phyloP scores from a whole-genome alignment of 2,113 vertebrate genomes.

The Aspiorhynchus laticeps region DNA sequence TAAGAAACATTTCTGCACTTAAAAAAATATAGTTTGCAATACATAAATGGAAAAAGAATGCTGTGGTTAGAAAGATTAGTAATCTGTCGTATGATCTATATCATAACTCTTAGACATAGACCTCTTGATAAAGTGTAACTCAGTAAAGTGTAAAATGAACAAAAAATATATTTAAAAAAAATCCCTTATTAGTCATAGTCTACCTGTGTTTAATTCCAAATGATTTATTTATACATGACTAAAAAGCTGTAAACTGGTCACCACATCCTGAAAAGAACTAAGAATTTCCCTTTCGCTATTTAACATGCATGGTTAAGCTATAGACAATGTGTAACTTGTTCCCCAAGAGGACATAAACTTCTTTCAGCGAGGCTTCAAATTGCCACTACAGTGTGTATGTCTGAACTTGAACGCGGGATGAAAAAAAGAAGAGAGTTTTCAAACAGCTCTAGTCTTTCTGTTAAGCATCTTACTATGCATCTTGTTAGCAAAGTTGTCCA shows the following conservation, averaged over 20 bases:
- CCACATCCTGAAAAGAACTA: neutral
- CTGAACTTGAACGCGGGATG: neutral
- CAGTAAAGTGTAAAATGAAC: neutral
- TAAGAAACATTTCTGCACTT: neutral
- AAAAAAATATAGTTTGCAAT: neutral
- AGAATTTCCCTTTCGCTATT: constrained; percentile 15
- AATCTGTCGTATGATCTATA: neutral
- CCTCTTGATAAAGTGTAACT: neutral
- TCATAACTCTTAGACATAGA: neutral
- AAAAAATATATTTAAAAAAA: neutral
- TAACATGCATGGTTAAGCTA: constrained; percentile 28
- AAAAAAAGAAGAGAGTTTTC: constrained; percentile 10
- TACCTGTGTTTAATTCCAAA: neutral
- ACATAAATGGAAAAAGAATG: neutral
- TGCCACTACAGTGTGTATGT: neutral
- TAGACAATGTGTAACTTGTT: constrained; percentile 48
- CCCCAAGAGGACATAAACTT: constrained; percentile 32
- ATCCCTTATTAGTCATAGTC: neutral
- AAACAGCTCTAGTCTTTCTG: neutral
- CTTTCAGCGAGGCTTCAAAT: constrained; percentile 32
- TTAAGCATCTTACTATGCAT: neutral
- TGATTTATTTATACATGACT: neutral
- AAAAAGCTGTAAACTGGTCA: neutral
- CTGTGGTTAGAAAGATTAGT: neutral
- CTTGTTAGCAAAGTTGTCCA: neutral